Evolutionary conservation across 2,888 invertebrate genomes (phyloP).

Genomic region (Ethmia dodecea): DNA sequence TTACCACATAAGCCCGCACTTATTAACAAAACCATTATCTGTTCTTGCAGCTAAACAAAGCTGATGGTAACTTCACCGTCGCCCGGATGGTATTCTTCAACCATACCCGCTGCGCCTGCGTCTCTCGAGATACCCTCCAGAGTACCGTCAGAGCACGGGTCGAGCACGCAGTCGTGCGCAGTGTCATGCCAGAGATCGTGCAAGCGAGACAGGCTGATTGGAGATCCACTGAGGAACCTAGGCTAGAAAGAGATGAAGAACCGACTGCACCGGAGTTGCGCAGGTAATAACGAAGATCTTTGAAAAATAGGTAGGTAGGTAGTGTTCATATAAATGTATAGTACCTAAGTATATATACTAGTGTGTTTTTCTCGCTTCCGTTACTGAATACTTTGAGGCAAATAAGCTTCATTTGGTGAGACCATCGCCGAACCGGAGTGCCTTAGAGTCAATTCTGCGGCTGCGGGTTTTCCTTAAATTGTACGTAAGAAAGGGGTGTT

Average conservation of each 20-base stretch:
- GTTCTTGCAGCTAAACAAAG: constrained; percentile 55
- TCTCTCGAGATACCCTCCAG: constrained; percentile 45
- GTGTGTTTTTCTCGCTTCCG: too few relatives aligned
- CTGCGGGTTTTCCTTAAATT: too few relatives aligned
- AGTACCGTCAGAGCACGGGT: constrained; percentile 27
- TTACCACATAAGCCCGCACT: too few relatives aligned
- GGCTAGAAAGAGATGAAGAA: constrained; percentile 39
- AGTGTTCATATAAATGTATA: too few relatives aligned
- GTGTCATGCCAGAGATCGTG: background rate
- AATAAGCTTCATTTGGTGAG: too few relatives aligned
- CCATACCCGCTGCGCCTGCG: constrained; percentile 62
- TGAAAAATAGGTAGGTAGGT: too few relatives aligned
- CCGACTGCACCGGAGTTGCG: constrained; percentile 50
- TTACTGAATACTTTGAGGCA: too few relatives aligned
- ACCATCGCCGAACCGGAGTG: too few relatives aligned
- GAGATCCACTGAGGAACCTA: constrained; percentile 31
- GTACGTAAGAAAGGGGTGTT: too few relatives aligned
- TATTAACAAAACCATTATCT: too few relatives aligned
- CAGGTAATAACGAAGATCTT: constrained; percentile 48
- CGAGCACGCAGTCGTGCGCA: constrained; percentile 15
- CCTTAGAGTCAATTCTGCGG: too few relatives aligned
- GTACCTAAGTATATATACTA: too few relatives aligned
- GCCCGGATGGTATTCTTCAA: constrained; percentile 61
- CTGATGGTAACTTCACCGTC: constrained; percentile 41
- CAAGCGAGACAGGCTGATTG: constrained; percentile 19